Evolutionary conservation across 2,797 vertebrate species (phyloP), one percentile per base, ranked within the genome.

Genomic region (Spinus pinus): DNA sequence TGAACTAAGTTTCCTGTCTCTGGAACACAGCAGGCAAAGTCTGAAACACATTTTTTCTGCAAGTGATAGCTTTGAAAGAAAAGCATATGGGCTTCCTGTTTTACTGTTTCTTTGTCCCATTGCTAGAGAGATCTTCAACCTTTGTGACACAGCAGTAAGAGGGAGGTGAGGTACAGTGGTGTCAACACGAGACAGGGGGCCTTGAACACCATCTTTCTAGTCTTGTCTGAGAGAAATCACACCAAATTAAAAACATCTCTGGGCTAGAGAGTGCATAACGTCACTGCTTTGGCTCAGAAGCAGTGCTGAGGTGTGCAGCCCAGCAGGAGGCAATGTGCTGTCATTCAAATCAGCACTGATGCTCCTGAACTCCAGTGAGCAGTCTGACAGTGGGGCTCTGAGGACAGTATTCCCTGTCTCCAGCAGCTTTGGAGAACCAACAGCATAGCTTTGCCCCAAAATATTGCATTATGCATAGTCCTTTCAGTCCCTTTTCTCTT

Each of bases 21-120:
- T 85, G 89, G 95, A 97, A 83, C 95, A 94, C 97, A 97, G 96
- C 90, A 96, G 91, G 82, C 41, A 27, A 92, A 97, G 91, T 91
- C 93, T 96, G 93, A 97, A 97, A 95, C 75, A 88, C 80, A 94
- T 96, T 96, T 92, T 93, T 95, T 97, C 80, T 82, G 66, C 64
- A 71, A 81, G 69, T 71, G 65, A 83, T 86, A 86, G 80, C 39
- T 88, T 88, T 96, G 69, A 62, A 75, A 94, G 66, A 79, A 93
- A 96, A 81, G 56, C 78, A 46, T 54, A 82, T 89, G 79, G 66
- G 80, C 62, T 95, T 94, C 70, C 74, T 84, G 14, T 86, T 92
- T 95, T 84, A 51, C 89, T 95, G 58, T 95, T 90, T 46, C 39
- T 96, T 96, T 96, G 73, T 95, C 77, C 78, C 39, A 12, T 72